A percentile compares a stretch with the other conserved stretches of the same genome.
phyloP scores from a whole-genome alignment of 2,113 vertebrate genomes.

The Dicrurus megarhynchus region DNA sequence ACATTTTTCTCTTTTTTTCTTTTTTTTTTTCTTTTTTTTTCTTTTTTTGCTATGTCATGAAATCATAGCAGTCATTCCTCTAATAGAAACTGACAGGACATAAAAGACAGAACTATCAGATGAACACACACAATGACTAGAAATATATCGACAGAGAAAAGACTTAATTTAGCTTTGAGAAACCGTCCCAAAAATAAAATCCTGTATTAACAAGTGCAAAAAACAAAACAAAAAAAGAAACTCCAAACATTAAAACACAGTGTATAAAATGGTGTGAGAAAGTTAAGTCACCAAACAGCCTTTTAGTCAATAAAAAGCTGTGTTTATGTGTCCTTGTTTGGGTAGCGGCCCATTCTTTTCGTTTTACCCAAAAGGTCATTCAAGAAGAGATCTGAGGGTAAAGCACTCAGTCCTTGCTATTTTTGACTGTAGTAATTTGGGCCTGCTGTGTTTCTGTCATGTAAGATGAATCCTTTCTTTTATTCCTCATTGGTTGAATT shows the following conservation, averaged over 20 bases:
- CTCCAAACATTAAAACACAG: conserved; percentile 94
- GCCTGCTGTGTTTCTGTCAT: conserved; percentile 39
- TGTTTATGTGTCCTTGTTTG: conserved; percentile 76
- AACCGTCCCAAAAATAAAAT: conserved; percentile 82
- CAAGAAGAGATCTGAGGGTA: conserved; percentile 58
- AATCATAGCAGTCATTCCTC: conserved; percentile 80
- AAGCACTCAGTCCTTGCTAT: conserved; percentile 58
- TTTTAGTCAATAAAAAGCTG: conserved; percentile 91
- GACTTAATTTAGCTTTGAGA: conserved; percentile 80
- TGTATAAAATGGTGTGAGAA: conserved; percentile 99
- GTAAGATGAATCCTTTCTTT: conserved; percentile 40
- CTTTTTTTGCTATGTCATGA: conserved; percentile 68
- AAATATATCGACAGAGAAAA: conserved; percentile 81
- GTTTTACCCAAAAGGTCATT: conserved; percentile 78
- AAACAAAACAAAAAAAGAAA: conserved; percentile 81
- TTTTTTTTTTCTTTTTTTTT: neutral
- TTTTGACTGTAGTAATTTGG: conserved; percentile 52
- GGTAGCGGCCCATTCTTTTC: conserved; percentile 69
- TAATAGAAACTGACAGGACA: conserved; percentile 83
- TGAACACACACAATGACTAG: conserved; percentile 81
- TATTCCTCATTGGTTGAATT: conserved; percentile 89
- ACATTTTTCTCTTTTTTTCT: neutral
- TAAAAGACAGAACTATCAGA: conserved; percentile 79
- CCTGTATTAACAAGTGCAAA: conserved; percentile 93
- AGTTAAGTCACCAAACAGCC: conserved; percentile 88